Percentiles rank a stretch among this genome's conserved stretches.
Evolutionary conservation across 2,888 invertebrate genomes (phyloP).

Genomic region (Galerucella pusilla): DNA sequence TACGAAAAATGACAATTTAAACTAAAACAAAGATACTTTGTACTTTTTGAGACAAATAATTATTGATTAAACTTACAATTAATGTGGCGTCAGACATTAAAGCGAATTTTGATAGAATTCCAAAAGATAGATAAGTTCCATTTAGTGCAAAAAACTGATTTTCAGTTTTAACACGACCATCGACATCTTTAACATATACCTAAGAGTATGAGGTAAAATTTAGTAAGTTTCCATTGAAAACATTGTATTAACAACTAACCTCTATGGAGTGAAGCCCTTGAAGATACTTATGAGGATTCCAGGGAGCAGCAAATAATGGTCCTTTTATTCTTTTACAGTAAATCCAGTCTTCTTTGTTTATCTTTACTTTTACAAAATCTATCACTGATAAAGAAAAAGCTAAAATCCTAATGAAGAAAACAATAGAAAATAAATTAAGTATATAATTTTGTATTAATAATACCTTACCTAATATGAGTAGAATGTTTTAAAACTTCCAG

Average conservation of each 20-base stretch:
- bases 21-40: constrained; percentile 65
- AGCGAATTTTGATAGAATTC: constrained; percentile 75
- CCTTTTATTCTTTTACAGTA: constrained; percentile 71
- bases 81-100: constrained; percentile 81
- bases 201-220: constrained; percentile 54
- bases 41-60: background rate
- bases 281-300: constrained; percentile 76
- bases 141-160: constrained; percentile 85
- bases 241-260: constrained; percentile 52
- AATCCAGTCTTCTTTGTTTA: constrained; percentile 75
- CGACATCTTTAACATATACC: constrained; percentile 71
- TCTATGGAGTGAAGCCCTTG: constrained; percentile 76
- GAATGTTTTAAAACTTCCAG: constrained; percentile 74
- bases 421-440: background rate
- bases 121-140: constrained; percentile 75
- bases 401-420: constrained; percentile 70
- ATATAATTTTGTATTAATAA: background rate
- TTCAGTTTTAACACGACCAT: constrained; percentile 68
- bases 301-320: constrained; percentile 78
- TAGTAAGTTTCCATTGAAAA: background rate
- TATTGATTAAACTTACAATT: constrained; percentile 71
- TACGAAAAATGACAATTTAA: constrained; percentile 73
- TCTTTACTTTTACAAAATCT: constrained; percentile 73
- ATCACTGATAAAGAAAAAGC: constrained; percentile 80
- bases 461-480: constrained; percentile 77